Evolutionary conservation across 2,888 invertebrate species (phyloP).

Genomic region (Eulithis testata): DNA sequence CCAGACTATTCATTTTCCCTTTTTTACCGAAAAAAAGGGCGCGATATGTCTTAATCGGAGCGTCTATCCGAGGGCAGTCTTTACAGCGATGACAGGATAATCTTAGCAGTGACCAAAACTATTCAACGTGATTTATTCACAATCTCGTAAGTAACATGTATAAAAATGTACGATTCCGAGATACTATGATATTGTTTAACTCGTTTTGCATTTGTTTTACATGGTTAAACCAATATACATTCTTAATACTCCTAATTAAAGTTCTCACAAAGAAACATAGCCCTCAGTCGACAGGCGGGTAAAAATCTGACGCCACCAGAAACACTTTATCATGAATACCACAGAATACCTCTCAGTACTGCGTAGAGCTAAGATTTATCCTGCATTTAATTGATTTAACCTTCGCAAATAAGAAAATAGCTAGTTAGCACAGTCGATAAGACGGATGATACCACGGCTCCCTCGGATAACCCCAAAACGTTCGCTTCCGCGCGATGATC

Average conservation of each 20-base stretch:
- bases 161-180: too few species aligned
- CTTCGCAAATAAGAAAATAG: slow-evolving; percentile 56
- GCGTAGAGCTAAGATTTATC: too few species aligned
- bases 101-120: not conserved
- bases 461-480: slow-evolving; percentile 80
- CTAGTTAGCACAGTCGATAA: slow-evolving; percentile 66
- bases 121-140: not conserved
- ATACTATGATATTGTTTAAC: too few species aligned
- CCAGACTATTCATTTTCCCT: slow-evolving; percentile 81
- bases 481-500: slow-evolving; percentile 78
- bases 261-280: too few species aligned
- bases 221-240: too few species aligned
- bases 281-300: too few species aligned
- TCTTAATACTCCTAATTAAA: too few species aligned
- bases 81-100: slow-evolving; percentile 2
- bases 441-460: slow-evolving; percentile 67
- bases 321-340: too few species aligned
- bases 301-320: too few species aligned
- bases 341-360: too few species aligned
- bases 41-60: slow-evolving; percentile 81
- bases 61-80: slow-evolving; percentile 54
- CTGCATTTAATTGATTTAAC: slow-evolving; percentile 22
- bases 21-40: slow-evolving; percentile 82
- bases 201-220: too few species aligned
- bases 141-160: too few species aligned